Evolutionary conservation across 1,140 invertebrate species (phyloP).

Genomic region (Bombus haemorrhoidalis): DNA sequence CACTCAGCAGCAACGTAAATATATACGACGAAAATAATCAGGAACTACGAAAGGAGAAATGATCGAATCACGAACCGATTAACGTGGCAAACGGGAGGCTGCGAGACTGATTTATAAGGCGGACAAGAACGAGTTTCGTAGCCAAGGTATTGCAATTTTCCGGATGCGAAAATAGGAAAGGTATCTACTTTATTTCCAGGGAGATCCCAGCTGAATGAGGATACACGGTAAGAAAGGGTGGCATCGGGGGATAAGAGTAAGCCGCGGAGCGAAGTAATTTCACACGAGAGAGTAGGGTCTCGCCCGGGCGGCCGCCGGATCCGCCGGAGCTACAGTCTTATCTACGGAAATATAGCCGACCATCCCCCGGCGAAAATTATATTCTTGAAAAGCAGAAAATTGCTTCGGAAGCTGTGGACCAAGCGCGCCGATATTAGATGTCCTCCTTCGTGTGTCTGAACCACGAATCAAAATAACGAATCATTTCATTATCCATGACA

Average conservation of each 20-base stretch:
- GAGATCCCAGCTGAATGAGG: constrained; percentile 79
- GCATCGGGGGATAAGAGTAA: constrained; percentile 78
- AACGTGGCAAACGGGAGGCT: not conserved
- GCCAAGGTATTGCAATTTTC: constrained; percentile 79
- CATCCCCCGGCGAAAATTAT: constrained; percentile 79
- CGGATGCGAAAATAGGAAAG: constrained; percentile 81
- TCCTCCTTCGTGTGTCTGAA: not conserved
- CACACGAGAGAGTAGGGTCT: constrained; percentile 78
- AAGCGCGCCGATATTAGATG: constrained; percentile 37
- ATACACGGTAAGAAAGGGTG: constrained; percentile 77
- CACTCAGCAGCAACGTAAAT: not conserved
- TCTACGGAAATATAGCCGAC: constrained; percentile 74
- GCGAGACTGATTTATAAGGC: constrained; percentile 60
- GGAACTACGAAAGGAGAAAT: not conserved
- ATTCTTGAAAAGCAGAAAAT: constrained; percentile 81
- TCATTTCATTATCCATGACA: not conserved
- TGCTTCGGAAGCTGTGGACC: constrained; percentile 64
- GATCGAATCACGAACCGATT: constrained; percentile 30
- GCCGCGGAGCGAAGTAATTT: constrained; percentile 82
- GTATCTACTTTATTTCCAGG: constrained; percentile 82
- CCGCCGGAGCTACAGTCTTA: constrained; percentile 73
- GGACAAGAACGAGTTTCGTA: constrained; percentile 35
- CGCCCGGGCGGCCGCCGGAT: constrained; percentile 57
- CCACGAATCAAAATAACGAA: not conserved
- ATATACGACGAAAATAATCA: not conserved